phyloP scores from a whole-genome alignment of 2,888 invertebrate species.

The Liopterus haemorrhoidalis region DNA sequence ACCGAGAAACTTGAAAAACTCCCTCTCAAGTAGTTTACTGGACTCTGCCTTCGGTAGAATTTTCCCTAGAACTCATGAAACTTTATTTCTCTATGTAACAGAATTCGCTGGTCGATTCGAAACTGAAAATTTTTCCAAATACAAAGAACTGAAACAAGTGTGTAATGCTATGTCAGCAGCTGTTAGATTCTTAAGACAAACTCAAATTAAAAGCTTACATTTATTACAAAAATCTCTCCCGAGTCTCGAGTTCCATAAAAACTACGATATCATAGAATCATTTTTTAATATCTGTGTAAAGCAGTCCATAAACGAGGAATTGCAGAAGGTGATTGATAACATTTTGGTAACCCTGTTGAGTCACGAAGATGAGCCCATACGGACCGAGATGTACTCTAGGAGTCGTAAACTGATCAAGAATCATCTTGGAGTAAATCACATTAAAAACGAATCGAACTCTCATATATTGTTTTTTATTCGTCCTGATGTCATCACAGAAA shows the following conservation, averaged over 20 bases:
- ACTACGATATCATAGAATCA: slow-evolving; percentile 49
- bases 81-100: slow-evolving; percentile 46
- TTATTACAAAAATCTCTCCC: slow-evolving; percentile 52
- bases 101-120: slow-evolving; percentile 43
- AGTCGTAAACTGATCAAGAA: slow-evolving; percentile 51
- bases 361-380: slow-evolving; percentile 52
- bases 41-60: slow-evolving; percentile 48
- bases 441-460: slow-evolving; percentile 45
- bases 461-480: slow-evolving; percentile 52
- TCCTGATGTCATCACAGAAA: slow-evolving; percentile 56
- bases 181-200: slow-evolving; percentile 45
- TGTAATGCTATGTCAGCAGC: slow-evolving; percentile 48
- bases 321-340: slow-evolving; percentile 34
- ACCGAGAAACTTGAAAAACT: slow-evolving; percentile 46
- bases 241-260: slow-evolving; percentile 55
- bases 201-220: slow-evolving; percentile 43
- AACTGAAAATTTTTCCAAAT: slow-evolving; percentile 42
- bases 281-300: slow-evolving; percentile 44
- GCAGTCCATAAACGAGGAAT: slow-evolving; percentile 41
- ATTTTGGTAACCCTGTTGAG: slow-evolving; percentile 53
- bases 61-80: slow-evolving; percentile 45
- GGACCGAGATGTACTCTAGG: slow-evolving; percentile 50
- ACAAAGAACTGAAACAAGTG: slow-evolving; percentile 44
- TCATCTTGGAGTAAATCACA: slow-evolving; percentile 50
- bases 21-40: slow-evolving; percentile 43